phyloP scores from a whole-genome alignment of 2,113 vertebrate species.

The Thamnophis sirtalis region DNA sequence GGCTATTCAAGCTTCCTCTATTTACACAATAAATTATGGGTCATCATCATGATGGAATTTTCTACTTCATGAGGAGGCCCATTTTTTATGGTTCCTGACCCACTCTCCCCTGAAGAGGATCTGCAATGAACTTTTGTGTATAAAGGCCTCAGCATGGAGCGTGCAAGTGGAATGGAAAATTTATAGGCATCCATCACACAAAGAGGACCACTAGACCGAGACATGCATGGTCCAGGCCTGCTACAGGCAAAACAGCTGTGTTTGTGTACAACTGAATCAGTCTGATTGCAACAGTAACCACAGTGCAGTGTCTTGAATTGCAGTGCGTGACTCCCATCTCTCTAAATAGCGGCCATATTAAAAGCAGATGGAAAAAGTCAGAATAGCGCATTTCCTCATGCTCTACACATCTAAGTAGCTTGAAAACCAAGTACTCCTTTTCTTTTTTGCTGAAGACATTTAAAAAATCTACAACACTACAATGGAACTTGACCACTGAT shows the following conservation, averaged over 20 bases:
- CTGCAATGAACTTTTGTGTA: neutral
- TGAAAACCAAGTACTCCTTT: slow-evolving; percentile 21
- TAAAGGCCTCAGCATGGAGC: neutral
- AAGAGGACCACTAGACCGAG: neutral
- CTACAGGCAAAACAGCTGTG: neutral
- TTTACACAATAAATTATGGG: neutral
- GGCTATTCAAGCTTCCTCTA: neutral
- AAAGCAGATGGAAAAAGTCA: slow-evolving; percentile 6
- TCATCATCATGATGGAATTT: neutral
- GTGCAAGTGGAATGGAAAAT: neutral
- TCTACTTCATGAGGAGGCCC: neutral
- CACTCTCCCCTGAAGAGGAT: neutral
- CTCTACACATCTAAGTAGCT: slow-evolving; percentile 36
- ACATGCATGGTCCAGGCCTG: neutral
- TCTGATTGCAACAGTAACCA: neutral
- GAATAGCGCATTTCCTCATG: slow-evolving; percentile 24
- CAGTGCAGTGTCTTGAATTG: neutral
- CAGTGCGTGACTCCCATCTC: neutral
- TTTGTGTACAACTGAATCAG: slow-evolving; percentile 6
- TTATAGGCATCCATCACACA: neutral
- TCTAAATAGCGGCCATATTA: slow-evolving; percentile 10
- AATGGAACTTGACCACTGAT: slow-evolving; percentile 51
- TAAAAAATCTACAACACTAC: slow-evolving; percentile 38
- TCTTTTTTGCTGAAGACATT: slow-evolving; percentile 26
- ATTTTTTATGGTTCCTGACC: neutral